phyloP scores from a whole-genome alignment of 2,113 vertebrate genomes.

The Alectura lathami region DNA sequence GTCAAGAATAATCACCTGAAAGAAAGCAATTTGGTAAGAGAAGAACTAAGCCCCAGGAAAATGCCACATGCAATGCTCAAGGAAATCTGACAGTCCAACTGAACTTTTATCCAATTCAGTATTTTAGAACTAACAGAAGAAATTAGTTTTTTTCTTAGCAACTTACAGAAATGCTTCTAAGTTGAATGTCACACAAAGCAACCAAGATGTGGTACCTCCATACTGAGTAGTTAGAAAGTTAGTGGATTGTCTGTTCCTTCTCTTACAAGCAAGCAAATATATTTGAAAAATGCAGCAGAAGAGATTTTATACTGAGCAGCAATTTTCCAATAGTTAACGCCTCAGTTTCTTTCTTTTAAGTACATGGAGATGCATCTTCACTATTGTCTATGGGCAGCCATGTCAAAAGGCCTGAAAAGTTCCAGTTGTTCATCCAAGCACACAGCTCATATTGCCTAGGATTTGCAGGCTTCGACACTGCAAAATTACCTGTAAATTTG shows the following conservation, averaged over 20 bases:
- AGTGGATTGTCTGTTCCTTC: neutral
- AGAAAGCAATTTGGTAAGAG: constrained; percentile 1
- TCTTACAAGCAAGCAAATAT: neutral
- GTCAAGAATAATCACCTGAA: constrained; percentile 1
- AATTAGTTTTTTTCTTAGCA: neutral
- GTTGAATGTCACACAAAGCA: neutral
- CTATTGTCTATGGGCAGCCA: neutral
- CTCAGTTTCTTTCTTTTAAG: neutral
- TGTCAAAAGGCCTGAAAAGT: neutral
- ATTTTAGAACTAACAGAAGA: neutral
- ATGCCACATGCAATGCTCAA: neutral
- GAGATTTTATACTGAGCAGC: neutral
- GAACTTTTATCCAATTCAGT: neutral
- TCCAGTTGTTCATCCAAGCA: neutral
- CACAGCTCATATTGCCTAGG: neutral
- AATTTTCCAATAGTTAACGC: neutral
- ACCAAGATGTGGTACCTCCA: neutral
- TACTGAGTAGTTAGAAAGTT: neutral
- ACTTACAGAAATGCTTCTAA: neutral
- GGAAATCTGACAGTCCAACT: neutral
- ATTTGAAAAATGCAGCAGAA: neutral
- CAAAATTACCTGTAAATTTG: neutral
- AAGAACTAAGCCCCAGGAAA: neutral
- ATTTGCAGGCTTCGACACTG: neutral
- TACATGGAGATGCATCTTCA: neutral